Evolutionary conservation across 1,140 invertebrate species (phyloP).

Genomic region (Caenorhabditis elegans): DNA sequence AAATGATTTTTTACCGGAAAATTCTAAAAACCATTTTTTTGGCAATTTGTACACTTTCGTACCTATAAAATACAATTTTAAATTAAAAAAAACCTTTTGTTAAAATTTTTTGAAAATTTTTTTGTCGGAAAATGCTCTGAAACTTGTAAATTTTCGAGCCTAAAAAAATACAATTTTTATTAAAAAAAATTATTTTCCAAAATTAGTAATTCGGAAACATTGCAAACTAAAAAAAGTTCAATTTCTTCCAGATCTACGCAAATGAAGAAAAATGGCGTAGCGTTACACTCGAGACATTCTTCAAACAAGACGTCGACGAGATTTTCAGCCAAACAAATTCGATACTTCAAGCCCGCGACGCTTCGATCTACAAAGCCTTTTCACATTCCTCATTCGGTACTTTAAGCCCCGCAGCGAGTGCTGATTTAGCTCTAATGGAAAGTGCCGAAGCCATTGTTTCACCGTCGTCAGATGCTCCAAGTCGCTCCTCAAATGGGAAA

Average conservation of each 20-base stretch:
- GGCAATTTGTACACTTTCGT: no score
- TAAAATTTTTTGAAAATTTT: no score
- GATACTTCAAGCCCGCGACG: not conserved
- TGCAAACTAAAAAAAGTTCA: not conserved
- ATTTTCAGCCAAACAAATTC: not conserved
- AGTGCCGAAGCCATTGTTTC: not conserved
- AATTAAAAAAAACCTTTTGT: no score
- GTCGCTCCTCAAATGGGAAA: not conserved
- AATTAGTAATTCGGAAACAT: no score
- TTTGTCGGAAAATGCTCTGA: no score
- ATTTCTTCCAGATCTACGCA: not conserved
- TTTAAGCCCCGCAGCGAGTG: not conserved
- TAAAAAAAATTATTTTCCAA: no score
- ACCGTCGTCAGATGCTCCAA: not conserved
- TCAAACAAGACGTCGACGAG: constrained; percentile 1
- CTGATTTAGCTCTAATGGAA: not conserved
- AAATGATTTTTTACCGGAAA: no score
- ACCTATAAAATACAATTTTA: no score
- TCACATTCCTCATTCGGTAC: not conserved
- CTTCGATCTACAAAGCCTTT: constrained; percentile 10
- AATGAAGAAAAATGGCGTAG: constrained; percentile 13
- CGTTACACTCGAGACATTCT: not conserved
- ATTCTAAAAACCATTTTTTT: no score
- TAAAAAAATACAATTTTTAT: no score
- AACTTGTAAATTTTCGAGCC: no score